Base-by-base conservation (phyloP, 2,797 vertebrate genomes). In the Luscinia luscinia region DNA sequence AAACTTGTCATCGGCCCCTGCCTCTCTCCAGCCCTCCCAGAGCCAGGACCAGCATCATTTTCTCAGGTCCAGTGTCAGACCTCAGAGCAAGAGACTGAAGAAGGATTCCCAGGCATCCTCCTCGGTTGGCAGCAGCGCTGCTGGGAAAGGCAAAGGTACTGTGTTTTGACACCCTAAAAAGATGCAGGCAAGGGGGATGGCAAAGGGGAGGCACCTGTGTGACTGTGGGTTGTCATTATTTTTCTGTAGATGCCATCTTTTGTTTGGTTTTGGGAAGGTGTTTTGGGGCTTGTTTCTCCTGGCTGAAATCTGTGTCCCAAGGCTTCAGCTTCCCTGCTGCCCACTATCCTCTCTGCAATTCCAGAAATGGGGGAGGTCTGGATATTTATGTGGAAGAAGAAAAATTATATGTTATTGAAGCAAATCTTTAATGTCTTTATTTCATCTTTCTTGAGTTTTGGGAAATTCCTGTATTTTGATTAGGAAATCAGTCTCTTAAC, bases 31-130 rank as follows among this genome's bases (percentile, higher is more conserved):
- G 95, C 96, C 97, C 21, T 94, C 96, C 49, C 97, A 96, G 72
- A 98, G 98, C 97, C 98, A 99, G 95, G 99, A 99, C 98, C 99
- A 99, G 98, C 99, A 99, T 98, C 99, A 99, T 98, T 99, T 99
- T 98, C 98, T 99, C 85, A 98, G 99, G 96, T 99, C 99, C 85
- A 99, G 99, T 85, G 99, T 99, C 96, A 98, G 99, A 97, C 99
- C 99, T 76, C 99, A 99, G 96, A 99, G 98, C 98, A 99, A 99
- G 97, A 98, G 99, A 97, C 98, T 99, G 96, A 98, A 99, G 98
- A 99, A 99, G 97, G 99, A 99, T 98, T 97, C 98, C 48, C 95
- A 98, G 90, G 97, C 98, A 95, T 97, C 98, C 84, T 96, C 98
- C 92, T 98, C 98, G 40, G 98, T 97, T 97, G 98, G 98, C 93